These are phyloP conservation scores for Drosophila macrospina DNA, from an alignment of 2,888 invertebrate genomes.

Conservation along the genomic window DNA sequence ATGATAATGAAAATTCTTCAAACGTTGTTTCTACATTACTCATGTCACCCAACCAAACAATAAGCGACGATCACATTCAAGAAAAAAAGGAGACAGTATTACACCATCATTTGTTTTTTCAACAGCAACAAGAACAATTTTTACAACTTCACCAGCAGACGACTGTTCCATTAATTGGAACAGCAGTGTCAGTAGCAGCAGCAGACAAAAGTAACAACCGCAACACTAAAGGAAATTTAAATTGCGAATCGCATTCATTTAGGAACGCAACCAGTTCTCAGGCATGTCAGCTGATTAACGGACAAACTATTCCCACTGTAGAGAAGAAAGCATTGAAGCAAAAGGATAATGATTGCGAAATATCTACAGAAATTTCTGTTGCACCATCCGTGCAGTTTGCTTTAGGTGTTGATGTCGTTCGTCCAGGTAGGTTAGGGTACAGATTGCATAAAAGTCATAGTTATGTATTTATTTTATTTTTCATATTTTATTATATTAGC, in stretches of 20 bases:
- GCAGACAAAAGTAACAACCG: constrained; percentile 8
- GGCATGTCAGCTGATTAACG: no score
- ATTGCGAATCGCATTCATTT: constrained; percentile 28
- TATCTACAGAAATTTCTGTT: constrained; percentile 25
- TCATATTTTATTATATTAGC: not conserved
- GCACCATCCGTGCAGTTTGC: constrained; percentile 32
- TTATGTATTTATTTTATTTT: not conserved
- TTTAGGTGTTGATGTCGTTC: constrained; percentile 11
- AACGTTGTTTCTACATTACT: constrained; percentile 1
- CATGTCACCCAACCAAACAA: constrained; percentile 5
- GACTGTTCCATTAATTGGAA: constrained; percentile 21
- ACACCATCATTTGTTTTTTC: constrained; percentile 26
- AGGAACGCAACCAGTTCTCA: constrained; percentile 18
- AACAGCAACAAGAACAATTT: constrained; percentile 57
- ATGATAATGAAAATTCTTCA: constrained; percentile 86
- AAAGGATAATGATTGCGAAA: constrained; percentile 38
- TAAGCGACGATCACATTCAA: constrained; percentile 9
- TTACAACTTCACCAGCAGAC: constrained; percentile 44
- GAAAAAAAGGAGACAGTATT: constrained; percentile 43
- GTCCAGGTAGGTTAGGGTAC: constrained; percentile 26
- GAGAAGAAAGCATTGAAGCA: constrained; percentile 26
- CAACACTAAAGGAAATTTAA: constrained; percentile 12
- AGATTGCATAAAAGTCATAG: not conserved
- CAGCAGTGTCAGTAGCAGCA: constrained; percentile 34
- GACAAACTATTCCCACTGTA: not conserved